These are phyloP conservation scores for Aporophyla nigra DNA, from an alignment of 2,888 invertebrate species.

Conservation along the genomic window DNA sequence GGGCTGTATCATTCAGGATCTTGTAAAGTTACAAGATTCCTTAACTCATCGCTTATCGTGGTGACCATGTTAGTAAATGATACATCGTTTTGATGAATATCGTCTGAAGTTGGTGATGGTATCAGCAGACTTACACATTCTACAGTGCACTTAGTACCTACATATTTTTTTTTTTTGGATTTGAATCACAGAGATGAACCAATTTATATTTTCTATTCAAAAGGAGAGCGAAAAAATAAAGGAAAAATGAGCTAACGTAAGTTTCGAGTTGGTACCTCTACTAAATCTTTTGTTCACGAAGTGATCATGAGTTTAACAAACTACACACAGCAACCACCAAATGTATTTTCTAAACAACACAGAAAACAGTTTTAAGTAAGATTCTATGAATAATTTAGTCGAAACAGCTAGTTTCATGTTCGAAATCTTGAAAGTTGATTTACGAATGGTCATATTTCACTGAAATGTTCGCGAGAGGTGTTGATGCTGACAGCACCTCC, in stretches of 20 bases:
- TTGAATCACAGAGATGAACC: background rate
- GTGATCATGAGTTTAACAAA: constrained; percentile 12
- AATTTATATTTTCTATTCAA: background rate
- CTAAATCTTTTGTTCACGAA: background rate
- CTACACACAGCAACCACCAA: background rate
- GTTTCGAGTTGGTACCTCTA: background rate
- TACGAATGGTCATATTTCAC: constrained; percentile 20
- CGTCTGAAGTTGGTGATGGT: background rate
- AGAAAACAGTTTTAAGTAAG: constrained; percentile 20
- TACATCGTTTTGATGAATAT: constrained; percentile 19
- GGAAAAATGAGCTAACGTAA: background rate
- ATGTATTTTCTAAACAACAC: constrained; percentile 14
- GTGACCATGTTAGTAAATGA: constrained; percentile 19
- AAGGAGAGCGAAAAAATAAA: background rate
- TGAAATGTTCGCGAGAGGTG: constrained; percentile 12
- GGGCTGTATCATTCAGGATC: constrained; percentile 6
- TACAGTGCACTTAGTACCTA: background rate
- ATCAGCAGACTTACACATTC: constrained; percentile 13
- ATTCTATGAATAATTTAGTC: constrained; percentile 42
- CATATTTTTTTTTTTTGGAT: background rate
- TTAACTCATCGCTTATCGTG: constrained; percentile 15
- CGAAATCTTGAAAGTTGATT: constrained; percentile 31
- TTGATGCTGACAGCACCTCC: constrained; percentile 23
- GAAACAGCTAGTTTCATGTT: constrained; percentile 17
- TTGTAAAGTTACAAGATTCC: constrained; percentile 7